A percentile compares a stretch with the other conserved stretches of the same genome.
Conservation (phyloP, 2,113 vertebrate genomes). For the Bombycilla garrulus region DNA sequence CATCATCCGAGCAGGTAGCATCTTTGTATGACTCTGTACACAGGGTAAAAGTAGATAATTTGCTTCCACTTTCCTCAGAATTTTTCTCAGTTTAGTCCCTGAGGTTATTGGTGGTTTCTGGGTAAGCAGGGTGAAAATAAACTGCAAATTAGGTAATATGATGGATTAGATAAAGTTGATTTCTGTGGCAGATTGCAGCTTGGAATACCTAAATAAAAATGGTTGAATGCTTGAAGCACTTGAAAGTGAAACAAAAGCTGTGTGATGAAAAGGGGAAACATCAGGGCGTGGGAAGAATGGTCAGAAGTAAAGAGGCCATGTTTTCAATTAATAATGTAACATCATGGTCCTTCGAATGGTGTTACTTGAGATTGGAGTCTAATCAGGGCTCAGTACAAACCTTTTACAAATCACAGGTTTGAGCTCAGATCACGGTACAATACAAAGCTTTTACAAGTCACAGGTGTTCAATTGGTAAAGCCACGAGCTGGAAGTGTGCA, state of each 20-base stretch:
- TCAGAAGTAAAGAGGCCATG: background rate
- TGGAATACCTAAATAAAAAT: background rate
- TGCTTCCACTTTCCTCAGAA: background rate
- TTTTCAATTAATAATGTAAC: background rate
- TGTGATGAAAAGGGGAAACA: background rate
- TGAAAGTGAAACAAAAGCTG: background rate
- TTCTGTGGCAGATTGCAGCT: background rate
- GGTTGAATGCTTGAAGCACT: background rate
- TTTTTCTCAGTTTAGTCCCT: background rate
- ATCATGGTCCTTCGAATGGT: background rate
- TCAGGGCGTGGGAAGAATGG: background rate
- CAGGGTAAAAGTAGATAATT: background rate
- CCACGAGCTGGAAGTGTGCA: background rate
- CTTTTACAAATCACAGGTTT: background rate
- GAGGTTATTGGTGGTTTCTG: background rate
- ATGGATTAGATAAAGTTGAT: background rate
- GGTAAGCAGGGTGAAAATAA: background rate
- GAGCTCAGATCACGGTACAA: background rate
- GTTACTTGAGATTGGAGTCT: background rate
- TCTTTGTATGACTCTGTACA: background rate
- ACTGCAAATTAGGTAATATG: background rate
- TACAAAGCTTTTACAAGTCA: background rate
- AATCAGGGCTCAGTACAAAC: background rate
- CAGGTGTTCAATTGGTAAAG: background rate
- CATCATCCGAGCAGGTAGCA: accelerated